A percentile compares a stretch with the other conserved stretches of the same genome.
Evolutionary conservation across 2,797 vertebrate species (phyloP).

Genomic region (Phrynocephalus guinanensis): DNA sequence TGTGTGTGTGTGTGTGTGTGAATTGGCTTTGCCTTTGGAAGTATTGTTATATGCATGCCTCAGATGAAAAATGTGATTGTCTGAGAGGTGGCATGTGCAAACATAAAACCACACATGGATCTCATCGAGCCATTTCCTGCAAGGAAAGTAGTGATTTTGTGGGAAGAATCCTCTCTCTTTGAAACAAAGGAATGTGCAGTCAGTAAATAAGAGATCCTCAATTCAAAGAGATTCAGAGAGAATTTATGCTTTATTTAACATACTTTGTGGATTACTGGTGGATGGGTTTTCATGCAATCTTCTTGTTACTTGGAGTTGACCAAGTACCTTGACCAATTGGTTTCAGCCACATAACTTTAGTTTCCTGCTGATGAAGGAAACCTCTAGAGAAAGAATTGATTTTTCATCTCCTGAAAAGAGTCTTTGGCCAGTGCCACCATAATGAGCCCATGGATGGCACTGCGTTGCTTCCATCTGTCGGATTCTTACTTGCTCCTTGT

Average conservation of each 20-base stretch:
- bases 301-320: slow-evolving; percentile 19
- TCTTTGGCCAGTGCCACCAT: neutral
- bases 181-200: neutral
- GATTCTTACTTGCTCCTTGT: neutral
- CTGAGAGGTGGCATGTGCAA: neutral
- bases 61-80: neutral
- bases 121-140: neutral
- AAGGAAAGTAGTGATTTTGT: rapidly evolving
- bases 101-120: rapidly evolving
- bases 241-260: neutral
- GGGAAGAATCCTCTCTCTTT: neutral
- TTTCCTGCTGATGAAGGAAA: neutral
- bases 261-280: rapidly evolving
- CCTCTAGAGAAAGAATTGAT: slow-evolving; percentile 46
- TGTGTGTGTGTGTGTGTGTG: neutral
- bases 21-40: neutral
- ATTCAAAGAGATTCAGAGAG: neutral
- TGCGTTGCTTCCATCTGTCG: neutral
- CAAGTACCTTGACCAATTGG: slow-evolving; percentile 34
- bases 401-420: neutral
- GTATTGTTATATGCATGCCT: neutral
- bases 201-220: neutral
- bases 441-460: slow-evolving; percentile 20
- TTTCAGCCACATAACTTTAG: slow-evolving; percentile 43
- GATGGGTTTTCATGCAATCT: rapidly evolving